These are phyloP conservation scores for Ips typographus DNA, from an alignment of 1,140 invertebrate species.

Conservation along the genomic window DNA sequence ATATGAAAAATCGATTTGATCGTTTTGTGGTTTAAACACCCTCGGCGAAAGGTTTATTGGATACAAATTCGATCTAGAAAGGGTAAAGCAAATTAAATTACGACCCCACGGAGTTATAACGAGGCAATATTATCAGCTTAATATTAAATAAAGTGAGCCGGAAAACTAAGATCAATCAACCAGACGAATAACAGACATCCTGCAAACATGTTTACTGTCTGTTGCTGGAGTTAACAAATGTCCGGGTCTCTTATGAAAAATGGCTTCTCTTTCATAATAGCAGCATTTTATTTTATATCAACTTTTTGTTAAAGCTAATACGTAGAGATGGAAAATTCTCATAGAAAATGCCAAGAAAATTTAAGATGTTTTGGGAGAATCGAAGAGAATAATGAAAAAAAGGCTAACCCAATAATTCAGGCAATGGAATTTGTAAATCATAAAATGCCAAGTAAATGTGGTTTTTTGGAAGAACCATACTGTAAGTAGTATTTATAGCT, in stretches of 20 bases:
- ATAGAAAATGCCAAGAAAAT: too few relatives aligned
- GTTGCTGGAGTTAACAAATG: neutral
- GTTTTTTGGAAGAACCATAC: too few relatives aligned
- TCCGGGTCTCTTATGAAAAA: neutral
- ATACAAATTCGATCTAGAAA: constrained; percentile 2
- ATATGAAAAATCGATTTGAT: constrained; percentile 18
- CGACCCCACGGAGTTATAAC: neutral
- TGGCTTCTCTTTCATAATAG: too few relatives aligned
- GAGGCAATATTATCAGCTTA: neutral
- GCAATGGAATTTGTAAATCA: too few relatives aligned
- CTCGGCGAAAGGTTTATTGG: constrained; percentile 5
- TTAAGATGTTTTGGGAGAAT: too few relatives aligned
- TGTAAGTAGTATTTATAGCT: too few relatives aligned
- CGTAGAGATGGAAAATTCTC: too few relatives aligned
- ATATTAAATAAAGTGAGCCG: neutral
- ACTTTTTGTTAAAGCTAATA: too few relatives aligned
- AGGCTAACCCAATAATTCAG: too few relatives aligned
- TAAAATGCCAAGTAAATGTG: too few relatives aligned
- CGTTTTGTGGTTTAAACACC: constrained; percentile 10
- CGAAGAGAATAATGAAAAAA: too few relatives aligned
- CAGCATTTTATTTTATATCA: too few relatives aligned
- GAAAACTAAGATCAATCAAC: neutral
- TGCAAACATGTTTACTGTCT: neutral
- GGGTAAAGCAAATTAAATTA: neutral
- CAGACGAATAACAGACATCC: neutral